phyloP scores from a whole-genome alignment of 2,797 vertebrate species.

The Melanotaenia boesemani region DNA sequence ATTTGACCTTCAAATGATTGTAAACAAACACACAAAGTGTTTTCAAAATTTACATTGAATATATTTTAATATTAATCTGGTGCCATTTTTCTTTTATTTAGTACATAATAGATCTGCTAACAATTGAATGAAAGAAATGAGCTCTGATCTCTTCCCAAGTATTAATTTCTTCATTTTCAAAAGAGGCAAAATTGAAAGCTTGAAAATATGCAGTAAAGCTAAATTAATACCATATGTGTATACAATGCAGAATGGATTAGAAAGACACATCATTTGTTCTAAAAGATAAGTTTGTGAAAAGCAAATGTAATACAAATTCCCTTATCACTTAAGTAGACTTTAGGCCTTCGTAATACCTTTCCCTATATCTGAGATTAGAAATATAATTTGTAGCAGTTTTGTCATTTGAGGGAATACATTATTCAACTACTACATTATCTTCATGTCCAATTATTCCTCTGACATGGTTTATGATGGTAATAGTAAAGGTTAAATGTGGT shows the following conservation, averaged over 20 bases:
- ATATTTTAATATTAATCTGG: too few relatives aligned
- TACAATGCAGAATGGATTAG: neutral
- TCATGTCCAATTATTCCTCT: slow-evolving; percentile 61
- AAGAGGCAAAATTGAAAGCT: neutral
- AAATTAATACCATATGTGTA: neutral
- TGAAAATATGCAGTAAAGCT: neutral
- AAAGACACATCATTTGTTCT: neutral
- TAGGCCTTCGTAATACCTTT: neutral
- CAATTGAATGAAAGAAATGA: too few relatives aligned
- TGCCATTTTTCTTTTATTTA: too few relatives aligned
- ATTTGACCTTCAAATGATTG: neutral
- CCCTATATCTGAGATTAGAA: slow-evolving; percentile 12
- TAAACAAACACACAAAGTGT: neutral
- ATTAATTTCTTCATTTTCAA: too few relatives aligned
- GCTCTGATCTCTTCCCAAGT: too few relatives aligned
- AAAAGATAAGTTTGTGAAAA: neutral
- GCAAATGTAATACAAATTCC: neutral
- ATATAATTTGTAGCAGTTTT: slow-evolving; percentile 22
- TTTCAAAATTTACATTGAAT: neutral
- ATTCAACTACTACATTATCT: slow-evolving; percentile 57
- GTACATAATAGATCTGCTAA: too few relatives aligned
- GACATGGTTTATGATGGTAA: slow-evolving; percentile 60
- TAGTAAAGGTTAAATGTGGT: slow-evolving; percentile 75
- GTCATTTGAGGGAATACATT: slow-evolving; percentile 32
- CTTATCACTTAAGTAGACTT: slow-evolving; percentile 1